These are phyloP conservation scores for Tapera naevia DNA, from an alignment of 2,797 vertebrate species.

Conservation along the genomic window DNA sequence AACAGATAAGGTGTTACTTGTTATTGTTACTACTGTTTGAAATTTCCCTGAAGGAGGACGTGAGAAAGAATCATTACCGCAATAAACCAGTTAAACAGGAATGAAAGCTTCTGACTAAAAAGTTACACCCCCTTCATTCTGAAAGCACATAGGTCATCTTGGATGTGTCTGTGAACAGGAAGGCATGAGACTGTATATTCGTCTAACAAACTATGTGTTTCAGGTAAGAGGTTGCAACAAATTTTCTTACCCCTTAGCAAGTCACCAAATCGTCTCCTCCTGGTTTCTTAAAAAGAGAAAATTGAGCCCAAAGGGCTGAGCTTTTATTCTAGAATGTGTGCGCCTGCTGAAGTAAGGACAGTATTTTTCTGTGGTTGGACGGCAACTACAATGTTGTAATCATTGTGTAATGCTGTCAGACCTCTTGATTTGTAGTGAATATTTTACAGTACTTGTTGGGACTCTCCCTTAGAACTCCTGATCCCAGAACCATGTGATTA, in stretches of 20 bases:
- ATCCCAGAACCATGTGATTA: background rate
- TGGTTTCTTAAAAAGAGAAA: background rate
- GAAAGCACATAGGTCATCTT: background rate
- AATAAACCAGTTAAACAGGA: constrained; percentile 66
- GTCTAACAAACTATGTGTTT: background rate
- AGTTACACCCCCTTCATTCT: background rate
- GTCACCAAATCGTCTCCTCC: rapidly evolving
- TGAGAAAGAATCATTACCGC: constrained; percentile 12
- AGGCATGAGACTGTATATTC: background rate
- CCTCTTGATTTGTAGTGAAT: background rate
- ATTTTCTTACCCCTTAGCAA: background rate
- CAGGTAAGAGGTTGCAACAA: constrained; percentile 41
- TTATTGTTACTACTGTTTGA: background rate
- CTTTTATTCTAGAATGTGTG: background rate
- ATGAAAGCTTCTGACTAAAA: background rate
- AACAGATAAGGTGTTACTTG: background rate
- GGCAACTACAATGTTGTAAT: background rate
- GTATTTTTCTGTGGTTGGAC: background rate
- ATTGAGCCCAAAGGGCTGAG: background rate
- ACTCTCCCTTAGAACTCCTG: background rate
- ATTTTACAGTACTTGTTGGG: background rate
- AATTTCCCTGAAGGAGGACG: constrained; percentile 27
- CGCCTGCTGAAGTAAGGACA: background rate
- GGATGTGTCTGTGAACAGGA: background rate
- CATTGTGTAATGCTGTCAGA: background rate